A percentile compares a stretch with the other conserved stretches of the same genome.
phyloP scores from a whole-genome alignment of 2,113 vertebrate species.

The Trachemys scripta region DNA sequence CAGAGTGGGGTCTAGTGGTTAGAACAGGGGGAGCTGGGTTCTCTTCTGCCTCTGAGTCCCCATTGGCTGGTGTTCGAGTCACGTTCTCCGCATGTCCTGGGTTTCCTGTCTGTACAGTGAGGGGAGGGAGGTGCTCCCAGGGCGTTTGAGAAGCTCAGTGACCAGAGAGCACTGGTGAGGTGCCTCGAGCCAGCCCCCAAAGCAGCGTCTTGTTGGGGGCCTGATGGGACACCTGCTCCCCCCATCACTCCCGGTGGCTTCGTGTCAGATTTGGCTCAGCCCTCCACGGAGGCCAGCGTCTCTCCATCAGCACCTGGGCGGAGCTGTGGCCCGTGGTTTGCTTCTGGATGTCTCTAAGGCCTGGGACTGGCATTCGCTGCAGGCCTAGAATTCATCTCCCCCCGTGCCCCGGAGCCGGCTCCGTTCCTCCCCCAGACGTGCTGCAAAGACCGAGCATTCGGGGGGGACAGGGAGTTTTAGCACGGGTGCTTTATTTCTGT shows the following conservation, averaged over 20 bases:
- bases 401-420: background rate
- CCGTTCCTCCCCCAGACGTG: background rate
- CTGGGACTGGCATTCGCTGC: too few species aligned
- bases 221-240: background rate
- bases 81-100: background rate
- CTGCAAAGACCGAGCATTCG: background rate
- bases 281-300: background rate
- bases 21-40: background rate
- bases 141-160: too few species aligned
- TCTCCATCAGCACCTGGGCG: background rate
- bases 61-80: background rate
- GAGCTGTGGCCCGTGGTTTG: too few species aligned
- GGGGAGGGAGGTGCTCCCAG: background rate
- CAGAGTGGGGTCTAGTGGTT: too few species aligned
- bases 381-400: too few species aligned
- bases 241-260: accelerated
- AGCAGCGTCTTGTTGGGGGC: background rate
- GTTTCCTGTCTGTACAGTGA: background rate
- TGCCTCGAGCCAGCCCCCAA: background rate
- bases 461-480: background rate
- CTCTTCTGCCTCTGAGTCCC: background rate
- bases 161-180: background rate
- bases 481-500: background rate
- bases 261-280: background rate
- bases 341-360: background rate